phyloP scores from a whole-genome alignment of 1,140 invertebrate genomes.

The Rhagoletis pomonella region DNA sequence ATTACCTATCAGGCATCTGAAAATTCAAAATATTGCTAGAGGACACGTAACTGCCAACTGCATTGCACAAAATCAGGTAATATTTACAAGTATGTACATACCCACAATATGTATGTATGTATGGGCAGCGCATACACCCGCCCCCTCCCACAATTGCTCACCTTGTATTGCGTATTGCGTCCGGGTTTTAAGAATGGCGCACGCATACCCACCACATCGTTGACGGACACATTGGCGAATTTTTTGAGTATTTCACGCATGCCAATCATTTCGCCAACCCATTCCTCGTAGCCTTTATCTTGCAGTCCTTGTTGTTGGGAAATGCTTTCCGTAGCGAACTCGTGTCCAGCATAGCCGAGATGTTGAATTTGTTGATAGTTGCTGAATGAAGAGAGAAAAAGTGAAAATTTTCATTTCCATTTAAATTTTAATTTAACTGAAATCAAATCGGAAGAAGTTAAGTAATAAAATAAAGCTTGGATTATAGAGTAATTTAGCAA shows the following conservation, averaged over 20 bases:
- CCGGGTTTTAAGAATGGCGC: conserved; percentile 94
- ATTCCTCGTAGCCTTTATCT: conserved; percentile 92
- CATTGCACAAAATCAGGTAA: too few species aligned
- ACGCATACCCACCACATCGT: conserved; percentile 90
- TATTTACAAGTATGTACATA: too few species aligned
- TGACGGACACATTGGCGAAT: conserved; percentile 88
- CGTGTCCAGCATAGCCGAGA: conserved; percentile 90
- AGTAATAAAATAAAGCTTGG: too few species aligned
- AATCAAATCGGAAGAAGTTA: too few species aligned
- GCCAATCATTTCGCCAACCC: conserved; percentile 94
- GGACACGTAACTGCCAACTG: too few species aligned
- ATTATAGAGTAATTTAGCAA: too few species aligned
- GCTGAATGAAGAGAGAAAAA: conserved; percentile 74
- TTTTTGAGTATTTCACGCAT: conserved; percentile 90
- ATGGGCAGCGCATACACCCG: neutral
- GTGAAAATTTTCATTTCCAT: neutral
- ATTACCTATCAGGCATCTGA: too few species aligned
- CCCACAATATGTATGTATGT: too few species aligned
- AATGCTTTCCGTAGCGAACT: conserved; percentile 93
- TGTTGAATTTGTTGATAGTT: conserved; percentile 95
- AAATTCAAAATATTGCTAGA: too few species aligned
- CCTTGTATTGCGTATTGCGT: conserved; percentile 93
- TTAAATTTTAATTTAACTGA: too few species aligned
- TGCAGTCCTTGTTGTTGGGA: conserved; percentile 88
- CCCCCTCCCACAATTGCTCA: conserved; percentile 66